Conservation (phyloP, 2,797 vertebrate genomes). For the Cheracebus regulus region DNA sequence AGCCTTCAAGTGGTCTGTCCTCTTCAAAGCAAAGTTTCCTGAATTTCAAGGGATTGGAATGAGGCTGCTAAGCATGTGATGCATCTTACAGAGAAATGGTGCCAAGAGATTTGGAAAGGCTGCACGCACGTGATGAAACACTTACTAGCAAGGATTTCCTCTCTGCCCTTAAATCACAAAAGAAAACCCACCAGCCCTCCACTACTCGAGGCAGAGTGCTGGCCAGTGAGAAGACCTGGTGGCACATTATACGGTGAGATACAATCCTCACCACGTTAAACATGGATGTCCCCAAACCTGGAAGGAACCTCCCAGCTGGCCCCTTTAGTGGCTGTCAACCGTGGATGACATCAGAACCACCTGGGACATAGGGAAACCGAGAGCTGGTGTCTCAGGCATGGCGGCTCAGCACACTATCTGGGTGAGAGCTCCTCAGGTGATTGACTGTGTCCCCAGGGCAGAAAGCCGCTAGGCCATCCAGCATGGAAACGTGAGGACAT, state of each 20-base stretch:
- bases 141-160: not conserved
- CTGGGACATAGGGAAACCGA: not conserved
- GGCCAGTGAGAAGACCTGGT: not conserved
- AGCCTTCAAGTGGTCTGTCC: not conserved
- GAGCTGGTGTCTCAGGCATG: not conserved
- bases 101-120: not conserved
- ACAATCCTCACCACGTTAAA: not conserved
- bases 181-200: rapidly evolving
- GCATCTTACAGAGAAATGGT: not conserved
- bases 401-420: not conserved
- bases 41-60: not conserved
- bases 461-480: not conserved
- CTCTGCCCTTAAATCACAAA: too few species aligned
- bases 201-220: rapidly evolving
- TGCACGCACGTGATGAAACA: rapidly evolving
- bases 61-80: slow-evolving; percentile 1
- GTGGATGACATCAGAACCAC: not conserved
- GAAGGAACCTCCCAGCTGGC: rapidly evolving
- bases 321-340: not conserved
- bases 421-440: not conserved
- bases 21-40: not conserved
- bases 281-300: too few species aligned
- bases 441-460: rapidly evolving
- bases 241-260: too few species aligned
- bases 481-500: not conserved